Evolutionary conservation across 2,797 vertebrate genomes (phyloP), one percentile per base, ranked within the genome.

Genomic region (Girardinus metallicus): DNA sequence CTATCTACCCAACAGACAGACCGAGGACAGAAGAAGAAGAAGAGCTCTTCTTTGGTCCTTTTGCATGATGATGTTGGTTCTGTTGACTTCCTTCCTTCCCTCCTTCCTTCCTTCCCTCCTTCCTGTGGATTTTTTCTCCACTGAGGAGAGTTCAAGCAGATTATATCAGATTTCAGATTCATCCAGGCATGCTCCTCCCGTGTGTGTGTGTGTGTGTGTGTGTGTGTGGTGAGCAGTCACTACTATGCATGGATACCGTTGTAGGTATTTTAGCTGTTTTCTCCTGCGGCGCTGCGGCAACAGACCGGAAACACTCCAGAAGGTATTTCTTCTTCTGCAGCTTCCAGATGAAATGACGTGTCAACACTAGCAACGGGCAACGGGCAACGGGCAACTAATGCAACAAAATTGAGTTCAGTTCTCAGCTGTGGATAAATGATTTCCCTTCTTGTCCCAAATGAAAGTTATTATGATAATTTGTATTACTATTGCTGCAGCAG

Each of bases 191-290:
- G 95, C 88, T 94, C 90, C 93, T 94, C 87, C 85, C 91, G 31
- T 36, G 60, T 47, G 57, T 23, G 43, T 51, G 34, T 78, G 74
- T 55, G 70, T 71, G 75, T 64, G 39, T 79, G 75, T 77, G 74
- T 55, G 66, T 74, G 82, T 72, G 43, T 78, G 87, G 93, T 88
- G 88, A 91, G 85, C 91, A 77, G 93, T 95, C 95, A 95, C 95
- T 91, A 93, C 94, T 95, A 96, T 96, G 96, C 95, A 96, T 96
- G 96, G 93, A 95, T 96, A 96, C 95, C 95, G 95, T 96, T 96
- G 75, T 95, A 95, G 95, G 95, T 96, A 96, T 95, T 95, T 86
- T 91, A 89, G 72, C 90, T 94, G 93, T 95, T 94, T 94, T 90
- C 93, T 95, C 92, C 90, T 71, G 86, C 77, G 77, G 86, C 76